Base-by-base conservation (phyloP, 2,888 invertebrate genomes). In the Phyllotreta cruciferae region DNA sequence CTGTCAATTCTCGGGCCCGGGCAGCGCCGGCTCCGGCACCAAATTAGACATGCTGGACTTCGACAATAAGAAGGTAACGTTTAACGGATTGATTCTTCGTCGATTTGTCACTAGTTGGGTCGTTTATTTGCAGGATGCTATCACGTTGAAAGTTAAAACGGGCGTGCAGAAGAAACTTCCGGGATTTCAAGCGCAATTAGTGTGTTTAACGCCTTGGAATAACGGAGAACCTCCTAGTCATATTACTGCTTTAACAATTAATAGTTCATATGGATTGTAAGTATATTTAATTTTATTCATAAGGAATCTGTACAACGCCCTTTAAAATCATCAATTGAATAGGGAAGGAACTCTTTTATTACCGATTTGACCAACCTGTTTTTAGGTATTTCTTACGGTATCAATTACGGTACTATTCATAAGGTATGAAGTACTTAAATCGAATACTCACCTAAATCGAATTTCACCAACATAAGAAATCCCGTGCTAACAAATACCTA, bases 261-360 rank as follows among this genome's bases (percentile, higher is more conserved):
- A 97, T 85, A 96, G 98, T 75, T 93, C 94, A 63, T 98, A 96
- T 83, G 97, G 97, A 83, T 87, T 99, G 98, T 98, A 84, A 91
- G 94, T 90, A 73, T 49, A 41, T 39, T 37, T 36, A 9, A 1
- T 36, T 14, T 9, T 36, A 14, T 14, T 9, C 34, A 52, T n/a
- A 14, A 10, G 35, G 8, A 47, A 3, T 50, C 6, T 11, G 11
- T 37, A 53, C 3, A 3, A 36, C 34, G 9, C 3, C 54, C 54
- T 66, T 52, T 37, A 8, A 3, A 35, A 52, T 13, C 8, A 35
- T 34, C 52, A 4, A 6, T 1, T 34, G 34, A 13, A 38, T 38
- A 38, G 6, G 8, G 6, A 38, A 8, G 38, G 8, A 8, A n/a
- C n/a, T n/a, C n/a, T n/a, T n/a, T n/a, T n/a, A n/a, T n/a, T n/a